phyloP scores from a whole-genome alignment of 2,113 vertebrate genomes.

The Erpornis zantholeuca region DNA sequence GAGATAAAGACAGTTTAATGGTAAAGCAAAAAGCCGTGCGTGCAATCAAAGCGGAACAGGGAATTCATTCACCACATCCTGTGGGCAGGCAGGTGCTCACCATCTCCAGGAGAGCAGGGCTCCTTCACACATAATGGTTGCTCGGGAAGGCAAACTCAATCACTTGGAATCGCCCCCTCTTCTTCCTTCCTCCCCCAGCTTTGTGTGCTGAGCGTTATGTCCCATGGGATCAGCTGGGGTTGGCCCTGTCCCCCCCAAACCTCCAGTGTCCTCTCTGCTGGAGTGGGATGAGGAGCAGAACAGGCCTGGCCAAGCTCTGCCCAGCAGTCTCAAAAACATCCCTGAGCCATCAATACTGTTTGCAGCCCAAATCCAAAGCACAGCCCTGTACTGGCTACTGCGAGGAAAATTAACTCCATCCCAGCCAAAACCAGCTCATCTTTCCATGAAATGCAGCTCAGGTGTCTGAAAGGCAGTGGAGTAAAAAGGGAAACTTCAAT shows the following conservation, averaged over 20 bases:
- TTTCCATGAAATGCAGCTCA: not conserved
- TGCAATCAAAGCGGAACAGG: not conserved
- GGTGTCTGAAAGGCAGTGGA: not conserved
- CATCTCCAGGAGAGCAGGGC: not conserved
- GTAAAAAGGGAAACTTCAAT: not conserved
- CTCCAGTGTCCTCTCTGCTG: not conserved
- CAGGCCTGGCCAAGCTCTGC: not conserved
- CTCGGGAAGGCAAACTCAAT: not conserved
- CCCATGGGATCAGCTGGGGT: not conserved
- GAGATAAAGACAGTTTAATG: not conserved
- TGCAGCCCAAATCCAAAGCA: not conserved
- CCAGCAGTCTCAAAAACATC: not conserved
- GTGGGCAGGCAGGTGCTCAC: not conserved
- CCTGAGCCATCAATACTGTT: not conserved
- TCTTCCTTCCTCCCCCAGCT: not conserved
- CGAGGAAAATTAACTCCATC: not conserved
- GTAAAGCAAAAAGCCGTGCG: not conserved
- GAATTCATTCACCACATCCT: not conserved
- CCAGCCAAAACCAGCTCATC: not conserved
- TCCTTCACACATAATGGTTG: rapidly evolving
- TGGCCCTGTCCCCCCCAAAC: not conserved
- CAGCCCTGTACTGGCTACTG: not conserved
- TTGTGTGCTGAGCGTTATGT: rapidly evolving
- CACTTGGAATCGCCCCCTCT: too few species aligned
- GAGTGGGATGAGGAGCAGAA: not conserved